Percentiles rank a stretch among this genome's conserved stretches.
phyloP scores from a whole-genome alignment of 2,888 invertebrate species.

The Catonia carolina region DNA sequence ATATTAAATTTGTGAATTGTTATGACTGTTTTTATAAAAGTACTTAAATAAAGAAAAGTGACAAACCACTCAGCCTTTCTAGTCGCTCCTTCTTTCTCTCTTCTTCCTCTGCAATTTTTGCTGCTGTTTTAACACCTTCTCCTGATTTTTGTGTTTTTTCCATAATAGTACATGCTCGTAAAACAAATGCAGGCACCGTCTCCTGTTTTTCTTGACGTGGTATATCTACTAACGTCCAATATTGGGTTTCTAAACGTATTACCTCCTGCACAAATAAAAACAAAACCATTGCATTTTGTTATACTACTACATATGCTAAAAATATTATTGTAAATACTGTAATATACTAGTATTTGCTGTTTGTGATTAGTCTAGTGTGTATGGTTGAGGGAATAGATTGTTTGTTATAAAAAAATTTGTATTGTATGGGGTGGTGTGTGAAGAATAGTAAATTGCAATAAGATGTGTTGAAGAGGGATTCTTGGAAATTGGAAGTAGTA shows the following conservation, averaged over 20 bases:
- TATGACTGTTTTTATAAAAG: no score
- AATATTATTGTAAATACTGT: neutral
- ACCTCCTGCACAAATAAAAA: slow-evolving; percentile 60
- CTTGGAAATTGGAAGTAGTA: no score
- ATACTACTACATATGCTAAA: neutral
- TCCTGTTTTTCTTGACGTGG: slow-evolving; percentile 92
- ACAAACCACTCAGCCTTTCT: slow-evolving; percentile 72
- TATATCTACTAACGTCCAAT: slow-evolving; percentile 90
- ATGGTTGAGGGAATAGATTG: no score
- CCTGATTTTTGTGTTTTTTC: slow-evolving; percentile 87
- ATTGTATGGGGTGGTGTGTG: no score
- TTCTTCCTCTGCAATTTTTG: slow-evolving; percentile 78
- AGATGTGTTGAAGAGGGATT: no score
- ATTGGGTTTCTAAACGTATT: slow-evolving; percentile 83
- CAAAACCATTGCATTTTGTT: no score
- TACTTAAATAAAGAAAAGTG: no score
- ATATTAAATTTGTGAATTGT: no score
- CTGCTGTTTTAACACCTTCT: slow-evolving; percentile 79
- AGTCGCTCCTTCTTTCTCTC: slow-evolving; percentile 76
- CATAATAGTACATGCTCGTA: slow-evolving; percentile 85
- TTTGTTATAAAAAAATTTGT: no score
- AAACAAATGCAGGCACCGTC: slow-evolving; percentile 84
- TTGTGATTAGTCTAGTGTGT: no score
- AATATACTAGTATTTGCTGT: neutral
- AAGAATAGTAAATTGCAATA: no score